Conservation (phyloP, 2,888 invertebrate species). For the Drosophila borborema region DNA sequence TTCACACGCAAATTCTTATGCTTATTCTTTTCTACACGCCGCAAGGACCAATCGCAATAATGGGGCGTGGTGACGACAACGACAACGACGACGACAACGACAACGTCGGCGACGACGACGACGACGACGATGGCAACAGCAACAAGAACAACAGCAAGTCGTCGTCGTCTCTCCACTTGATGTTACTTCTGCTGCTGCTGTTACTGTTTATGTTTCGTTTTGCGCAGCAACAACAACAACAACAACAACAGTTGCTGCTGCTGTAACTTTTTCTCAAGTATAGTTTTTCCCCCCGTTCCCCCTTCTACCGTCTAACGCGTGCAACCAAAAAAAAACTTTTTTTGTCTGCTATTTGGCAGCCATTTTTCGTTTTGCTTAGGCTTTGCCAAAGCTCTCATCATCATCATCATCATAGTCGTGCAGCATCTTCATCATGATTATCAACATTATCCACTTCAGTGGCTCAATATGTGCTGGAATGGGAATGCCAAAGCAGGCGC, state of each 20-base stretch:
- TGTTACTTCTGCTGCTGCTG: slow-evolving; percentile 49
- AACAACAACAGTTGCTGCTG: slow-evolving; percentile 24
- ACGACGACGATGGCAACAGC: slow-evolving; percentile 29
- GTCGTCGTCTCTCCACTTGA: slow-evolving; percentile 52
- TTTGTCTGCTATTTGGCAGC: slow-evolving; percentile 60
- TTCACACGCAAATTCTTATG: slow-evolving; percentile 84
- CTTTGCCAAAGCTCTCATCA: slow-evolving; percentile 35
- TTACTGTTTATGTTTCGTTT: slow-evolving; percentile 80
- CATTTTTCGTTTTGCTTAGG: slow-evolving; percentile 60
- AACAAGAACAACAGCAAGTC: slow-evolving; percentile 27
- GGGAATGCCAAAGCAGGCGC: slow-evolving; percentile 13
- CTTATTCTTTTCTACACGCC: slow-evolving; percentile 83
- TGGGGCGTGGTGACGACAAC: slow-evolving; percentile 80
- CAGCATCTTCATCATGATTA: slow-evolving; percentile 18
- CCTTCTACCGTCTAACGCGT: slow-evolving; percentile 67
- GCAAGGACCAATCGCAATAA: slow-evolving; percentile 83
- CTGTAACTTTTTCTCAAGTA: slow-evolving; percentile 65
- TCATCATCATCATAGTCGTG: slow-evolving; percentile 9
- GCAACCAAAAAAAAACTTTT: slow-evolving; percentile 50
- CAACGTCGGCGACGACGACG: slow-evolving; percentile 19
- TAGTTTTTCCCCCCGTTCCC: slow-evolving; percentile 56
- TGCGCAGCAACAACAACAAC: slow-evolving; percentile 65
- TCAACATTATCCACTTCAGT: slow-evolving; percentile 47
- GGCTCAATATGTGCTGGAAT: slow-evolving; percentile 26
- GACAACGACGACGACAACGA: slow-evolving; percentile 34